These are phyloP conservation scores for Chanos chanos DNA, from an alignment of 2,797 vertebrate genomes.

Conservation along the genomic window DNA sequence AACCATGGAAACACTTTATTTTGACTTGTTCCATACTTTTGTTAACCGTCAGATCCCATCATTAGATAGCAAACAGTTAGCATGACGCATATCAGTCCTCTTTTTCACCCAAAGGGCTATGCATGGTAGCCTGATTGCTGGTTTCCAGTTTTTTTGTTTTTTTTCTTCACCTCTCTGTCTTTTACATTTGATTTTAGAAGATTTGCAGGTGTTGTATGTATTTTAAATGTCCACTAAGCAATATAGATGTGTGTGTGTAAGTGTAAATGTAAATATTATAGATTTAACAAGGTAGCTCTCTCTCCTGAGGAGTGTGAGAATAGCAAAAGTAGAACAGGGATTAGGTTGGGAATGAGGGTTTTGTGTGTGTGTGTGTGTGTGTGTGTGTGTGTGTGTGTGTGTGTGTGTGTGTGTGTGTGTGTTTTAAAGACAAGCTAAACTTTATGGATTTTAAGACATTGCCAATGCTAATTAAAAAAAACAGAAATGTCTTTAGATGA, in stretches of 20 bases:
- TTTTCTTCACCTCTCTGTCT: neutral
- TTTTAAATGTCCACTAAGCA: conserved; percentile 5
- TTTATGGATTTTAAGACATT: neutral
- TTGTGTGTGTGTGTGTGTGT: neutral
- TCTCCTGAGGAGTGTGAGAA: neutral
- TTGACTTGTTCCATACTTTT: too few relatives aligned
- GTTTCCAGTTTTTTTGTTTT: too few relatives aligned
- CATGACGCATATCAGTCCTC: too few relatives aligned
- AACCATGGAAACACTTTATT: too few relatives aligned
- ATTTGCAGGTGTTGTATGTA: too few relatives aligned
- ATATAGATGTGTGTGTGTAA: neutral
- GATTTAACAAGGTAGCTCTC: too few relatives aligned
- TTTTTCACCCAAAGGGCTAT: too few relatives aligned
- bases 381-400: conserved; percentile 5
- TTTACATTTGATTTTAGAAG: too few relatives aligned
- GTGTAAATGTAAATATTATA: neutral
- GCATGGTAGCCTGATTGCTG: too few relatives aligned
- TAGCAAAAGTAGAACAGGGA: neutral
- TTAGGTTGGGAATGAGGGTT: neutral
- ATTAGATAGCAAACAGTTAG: too few relatives aligned
- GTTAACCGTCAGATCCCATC: too few relatives aligned
- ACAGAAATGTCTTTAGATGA: neutral
- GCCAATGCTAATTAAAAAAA: neutral
- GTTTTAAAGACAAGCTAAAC: conserved; percentile 1
- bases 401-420: neutral